These are phyloP conservation scores for Galerucella pusilla DNA, from an alignment of 2,888 invertebrate genomes.

Conservation along the genomic window DNA sequence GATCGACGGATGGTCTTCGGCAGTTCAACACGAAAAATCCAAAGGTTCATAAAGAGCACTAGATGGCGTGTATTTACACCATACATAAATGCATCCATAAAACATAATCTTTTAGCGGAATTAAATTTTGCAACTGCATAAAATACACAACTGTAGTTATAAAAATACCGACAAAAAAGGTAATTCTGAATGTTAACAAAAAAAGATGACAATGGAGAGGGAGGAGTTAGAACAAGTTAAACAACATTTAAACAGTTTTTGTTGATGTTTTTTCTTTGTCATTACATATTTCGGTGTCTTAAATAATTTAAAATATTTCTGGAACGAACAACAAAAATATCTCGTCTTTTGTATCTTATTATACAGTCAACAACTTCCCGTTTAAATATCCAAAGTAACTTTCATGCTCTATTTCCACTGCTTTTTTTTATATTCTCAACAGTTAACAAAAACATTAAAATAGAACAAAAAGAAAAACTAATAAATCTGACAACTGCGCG, in stretches of 20 bases:
- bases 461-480: slow-evolving; percentile 9
- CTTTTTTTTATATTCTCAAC: neutral
- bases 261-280: too few relatives aligned
- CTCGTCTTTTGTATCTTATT: too few relatives aligned
- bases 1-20: slow-evolving; percentile 3
- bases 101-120: neutral
- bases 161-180: neutral
- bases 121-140: neutral
- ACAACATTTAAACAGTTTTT: too few relatives aligned
- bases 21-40: slow-evolving; percentile 9
- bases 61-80: neutral
- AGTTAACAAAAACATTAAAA: slow-evolving; percentile 7
- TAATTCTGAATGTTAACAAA: neutral
- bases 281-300: too few relatives aligned
- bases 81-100: neutral
- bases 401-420: too few relatives aligned
- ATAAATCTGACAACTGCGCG: slow-evolving; percentile 51
- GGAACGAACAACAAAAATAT: too few relatives aligned
- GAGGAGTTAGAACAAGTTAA: too few relatives aligned
- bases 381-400: too few relatives aligned
- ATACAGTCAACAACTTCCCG: too few relatives aligned
- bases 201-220: neutral
- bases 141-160: neutral
- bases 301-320: too few relatives aligned
- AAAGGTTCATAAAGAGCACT: neutral